Base-by-base conservation (phyloP, 2,113 vertebrate genomes). In the Anas platyrhynchos region DNA sequence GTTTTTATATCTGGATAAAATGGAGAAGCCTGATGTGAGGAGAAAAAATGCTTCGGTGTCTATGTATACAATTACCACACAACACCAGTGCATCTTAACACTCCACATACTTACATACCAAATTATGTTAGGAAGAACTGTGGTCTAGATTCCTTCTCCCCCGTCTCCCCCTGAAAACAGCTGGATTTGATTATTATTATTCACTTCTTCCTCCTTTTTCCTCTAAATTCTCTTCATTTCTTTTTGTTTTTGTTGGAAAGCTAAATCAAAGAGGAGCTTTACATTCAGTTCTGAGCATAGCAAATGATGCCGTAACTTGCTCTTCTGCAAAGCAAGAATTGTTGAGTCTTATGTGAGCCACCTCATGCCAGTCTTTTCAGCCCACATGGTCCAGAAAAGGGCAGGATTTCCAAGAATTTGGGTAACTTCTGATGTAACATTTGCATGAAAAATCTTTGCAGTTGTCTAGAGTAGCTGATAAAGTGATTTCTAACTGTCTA, bases 151-250 rank as follows among this genome's bases (percentile, higher is more conserved):
- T 91, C 62, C 36, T 91, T 80, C 71, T 95, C 48, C 34, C 50
- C 50, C 20, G 6, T 67, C 61, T 80, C 36, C 54, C 25, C 68
- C 74, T 72, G 74, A 87, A 87, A 91, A 95, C 93, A 93, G 80
- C 80, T 97, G 92, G 83, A n/a, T 89, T 87, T 82, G 58, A 85
- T 97, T 94, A 83, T 96, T 95, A 54, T 96, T 95, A 77, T 95
- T 91, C 77, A 87, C 54, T 68, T 91, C 66, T 85, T 94, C 79
- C 38, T 83, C 16, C 16, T 88, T 86, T 91, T 92, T 17, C 69
- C 38, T 73, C 65, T 76, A 76, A 88, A 82, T 91, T 88, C 11
- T 75, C 22, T 77, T 85, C 2, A 41, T 87, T 92, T 92, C 26
- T 91, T 90, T 90, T 62, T 92, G 54, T 32, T 96, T 93, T 93